These are phyloP conservation scores for Margaritifera margaritifera DNA, from an alignment of 2,888 invertebrate species.

Conservation along the genomic window DNA sequence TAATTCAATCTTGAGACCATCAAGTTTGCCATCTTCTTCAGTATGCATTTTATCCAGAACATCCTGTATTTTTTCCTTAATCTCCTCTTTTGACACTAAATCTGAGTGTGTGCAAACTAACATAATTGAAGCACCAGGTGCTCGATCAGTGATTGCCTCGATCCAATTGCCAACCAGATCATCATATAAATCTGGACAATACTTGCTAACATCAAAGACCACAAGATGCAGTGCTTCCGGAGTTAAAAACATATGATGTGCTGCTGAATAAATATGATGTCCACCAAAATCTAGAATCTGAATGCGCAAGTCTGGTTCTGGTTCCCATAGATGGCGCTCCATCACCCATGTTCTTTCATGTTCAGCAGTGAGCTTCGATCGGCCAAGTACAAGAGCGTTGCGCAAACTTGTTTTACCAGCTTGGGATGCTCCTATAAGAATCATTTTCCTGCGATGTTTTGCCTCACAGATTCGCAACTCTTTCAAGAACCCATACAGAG, in stretches of 20 bases:
- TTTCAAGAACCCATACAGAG: slow-evolving; percentile 54
- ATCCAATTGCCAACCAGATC: slow-evolving; percentile 61
- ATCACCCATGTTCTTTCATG: slow-evolving; percentile 67
- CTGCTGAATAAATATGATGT: slow-evolving; percentile 68
- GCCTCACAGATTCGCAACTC: slow-evolving; percentile 60
- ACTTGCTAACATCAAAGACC: slow-evolving; percentile 60
- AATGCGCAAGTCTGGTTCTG: slow-evolving; percentile 58
- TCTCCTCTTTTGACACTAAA: slow-evolving; percentile 49
- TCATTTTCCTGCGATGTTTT: slow-evolving; percentile 62
- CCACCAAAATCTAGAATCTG: slow-evolving; percentile 67
- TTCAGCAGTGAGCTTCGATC: slow-evolving; percentile 57
- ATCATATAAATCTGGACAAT: slow-evolving; percentile 47
- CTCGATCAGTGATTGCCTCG: slow-evolving; percentile 62
- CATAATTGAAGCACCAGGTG: slow-evolving; percentile 57
- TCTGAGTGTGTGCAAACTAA: slow-evolving; percentile 64
- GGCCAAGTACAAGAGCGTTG: slow-evolving; percentile 58
- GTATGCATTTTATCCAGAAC: slow-evolving; percentile 52
- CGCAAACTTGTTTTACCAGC: slow-evolving; percentile 66
- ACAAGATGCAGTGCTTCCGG: slow-evolving; percentile 64
- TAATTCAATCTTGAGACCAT: slow-evolving; percentile 22
- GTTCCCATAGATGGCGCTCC: slow-evolving; percentile 66
- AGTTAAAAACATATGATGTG: slow-evolving; percentile 65
- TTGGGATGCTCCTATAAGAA: slow-evolving; percentile 61
- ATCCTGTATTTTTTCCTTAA: slow-evolving; percentile 42
- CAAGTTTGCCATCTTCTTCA: slow-evolving; percentile 52